Base-by-base conservation (phyloP, 1,140 invertebrate genomes). In the Drosophila takahashii region DNA sequence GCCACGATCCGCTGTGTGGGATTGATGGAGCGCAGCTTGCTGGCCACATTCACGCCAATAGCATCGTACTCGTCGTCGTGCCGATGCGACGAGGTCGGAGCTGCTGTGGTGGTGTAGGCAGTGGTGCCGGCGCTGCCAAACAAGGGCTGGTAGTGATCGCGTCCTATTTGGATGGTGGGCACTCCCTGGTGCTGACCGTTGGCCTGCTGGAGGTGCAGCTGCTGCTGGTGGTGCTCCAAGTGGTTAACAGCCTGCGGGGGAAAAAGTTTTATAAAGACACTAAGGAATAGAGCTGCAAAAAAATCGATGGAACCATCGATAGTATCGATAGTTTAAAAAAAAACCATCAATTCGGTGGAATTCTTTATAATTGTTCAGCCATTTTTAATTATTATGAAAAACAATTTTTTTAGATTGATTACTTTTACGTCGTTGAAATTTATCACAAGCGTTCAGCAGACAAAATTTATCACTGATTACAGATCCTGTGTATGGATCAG, bases 31-130 rank as follows among this genome's bases (percentile, higher is more conserved):
- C 92, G 85, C 41, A 93, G 57, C 60, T 93, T 92, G 15, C 90
- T 90, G 2, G 92, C 92, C 58, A 93, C 91, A 70, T 92, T 92
- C 29, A 92, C 92, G 0, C 92, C 92, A 39, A 93, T 92, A 1
- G 91, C 91, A 67, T 92, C 91, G 27, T 91, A 92, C 56, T 92
- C 91, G 34, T 92, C 91, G n/a, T 92, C 84, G 9, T 76, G 70
- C 1, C 89, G 73, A 34, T 81, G 78, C 15, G 87, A 39, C 4
- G 71, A 27, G 26, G 29, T 64, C 16, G 32, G 66, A 4, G 89
- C 62, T 27, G 85, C 47, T 26, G 90, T 42, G 16, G 89, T 84
- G 7, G 90, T 86, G n/a, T 81, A 90, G 7, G 86, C 71, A 9
- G 79, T 73, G 26, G 87, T 77, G 0, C 76, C 39, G 0, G 79